phyloP scores from a whole-genome alignment of 2,113 vertebrate species.

The Polypterus bichir region DNA sequence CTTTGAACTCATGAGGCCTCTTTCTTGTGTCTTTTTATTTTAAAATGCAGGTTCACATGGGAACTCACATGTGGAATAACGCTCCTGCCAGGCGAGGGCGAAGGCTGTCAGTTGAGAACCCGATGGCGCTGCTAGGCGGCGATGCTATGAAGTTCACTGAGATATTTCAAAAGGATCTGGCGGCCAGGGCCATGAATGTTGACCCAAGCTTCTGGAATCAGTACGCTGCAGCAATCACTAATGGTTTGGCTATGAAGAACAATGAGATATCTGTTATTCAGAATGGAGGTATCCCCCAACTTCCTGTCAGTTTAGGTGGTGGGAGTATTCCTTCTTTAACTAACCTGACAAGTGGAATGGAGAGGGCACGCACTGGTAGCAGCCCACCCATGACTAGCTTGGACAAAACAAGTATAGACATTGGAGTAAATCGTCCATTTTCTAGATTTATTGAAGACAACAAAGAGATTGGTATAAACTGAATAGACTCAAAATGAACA shows the following conservation, averaged over 20 bases:
- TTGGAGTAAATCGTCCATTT: constrained; percentile 71
- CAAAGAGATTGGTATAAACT: constrained; percentile 98
- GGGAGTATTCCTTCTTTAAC: constrained; percentile 73
- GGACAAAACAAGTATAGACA: constrained; percentile 75
- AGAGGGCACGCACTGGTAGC: constrained; percentile 67
- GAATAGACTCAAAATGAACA: constrained; percentile 36
- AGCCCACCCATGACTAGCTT: constrained; percentile 71
- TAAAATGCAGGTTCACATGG: constrained; percentile 85
- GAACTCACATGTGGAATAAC: constrained; percentile 98
- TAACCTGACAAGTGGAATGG: constrained; percentile 70
- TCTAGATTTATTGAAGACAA: constrained; percentile 94
- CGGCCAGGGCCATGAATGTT: constrained; percentile 88
- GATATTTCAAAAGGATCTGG: constrained; percentile 97
- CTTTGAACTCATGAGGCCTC: too few species aligned
- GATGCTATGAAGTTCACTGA: constrained; percentile 95
- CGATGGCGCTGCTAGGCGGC: constrained; percentile 86
- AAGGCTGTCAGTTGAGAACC: constrained; percentile 91
- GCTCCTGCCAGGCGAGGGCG: constrained; percentile 89
- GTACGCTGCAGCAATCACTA: constrained; percentile 91
- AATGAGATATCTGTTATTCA: constrained; percentile 99
- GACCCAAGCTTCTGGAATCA: constrained; percentile 97
- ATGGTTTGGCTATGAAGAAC: constrained; percentile 96
- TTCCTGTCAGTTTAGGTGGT: constrained; percentile 82
- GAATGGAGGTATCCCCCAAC: constrained; percentile 85
- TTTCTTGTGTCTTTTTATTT: constrained; percentile 1